These are phyloP conservation scores for Odontamblyopus rebecca DNA, from an alignment of 2,797 vertebrate species.

Conservation along the genomic window DNA sequence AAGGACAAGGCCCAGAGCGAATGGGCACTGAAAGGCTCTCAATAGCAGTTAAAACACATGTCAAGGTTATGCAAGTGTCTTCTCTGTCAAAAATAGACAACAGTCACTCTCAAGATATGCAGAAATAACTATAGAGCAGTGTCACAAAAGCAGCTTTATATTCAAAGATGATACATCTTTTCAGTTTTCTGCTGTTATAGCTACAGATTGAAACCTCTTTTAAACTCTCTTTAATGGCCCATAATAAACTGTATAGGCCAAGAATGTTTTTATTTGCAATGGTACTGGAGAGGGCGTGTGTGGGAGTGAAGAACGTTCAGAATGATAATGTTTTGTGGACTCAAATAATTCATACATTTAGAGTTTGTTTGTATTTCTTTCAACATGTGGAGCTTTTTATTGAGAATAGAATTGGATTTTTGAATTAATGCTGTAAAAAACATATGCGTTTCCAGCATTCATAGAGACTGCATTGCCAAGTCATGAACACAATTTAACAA, in stretches of 20 bases:
- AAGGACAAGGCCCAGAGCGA: slow-evolving; percentile 31
- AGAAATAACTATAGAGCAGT: not conserved
- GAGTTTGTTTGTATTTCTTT: not conserved
- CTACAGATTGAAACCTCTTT: not conserved
- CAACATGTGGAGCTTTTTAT: not conserved
- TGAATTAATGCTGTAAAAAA: no score
- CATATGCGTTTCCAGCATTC: no score
- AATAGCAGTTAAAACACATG: slow-evolving; percentile 44
- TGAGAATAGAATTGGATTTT: not conserved
- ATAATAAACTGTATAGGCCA: not conserved
- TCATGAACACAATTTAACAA: no score
- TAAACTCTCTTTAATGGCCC: not conserved
- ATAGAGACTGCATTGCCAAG: no score
- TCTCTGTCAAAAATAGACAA: slow-evolving; percentile 32
- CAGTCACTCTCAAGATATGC: slow-evolving; percentile 4
- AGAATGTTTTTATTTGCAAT: not conserved
- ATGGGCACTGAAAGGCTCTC: slow-evolving; percentile 28
- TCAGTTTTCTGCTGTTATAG: not conserved
- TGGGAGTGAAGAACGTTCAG: not conserved
- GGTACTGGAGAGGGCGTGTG: not conserved
- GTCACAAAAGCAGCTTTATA: not conserved
- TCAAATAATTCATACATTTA: not conserved
- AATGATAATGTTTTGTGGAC: not conserved
- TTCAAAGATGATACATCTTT: not conserved
- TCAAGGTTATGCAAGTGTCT: slow-evolving; percentile 49